These are phyloP conservation scores for Vicugna pacos DNA, from an alignment of 2,113 vertebrate species.

Conservation along the genomic window DNA sequence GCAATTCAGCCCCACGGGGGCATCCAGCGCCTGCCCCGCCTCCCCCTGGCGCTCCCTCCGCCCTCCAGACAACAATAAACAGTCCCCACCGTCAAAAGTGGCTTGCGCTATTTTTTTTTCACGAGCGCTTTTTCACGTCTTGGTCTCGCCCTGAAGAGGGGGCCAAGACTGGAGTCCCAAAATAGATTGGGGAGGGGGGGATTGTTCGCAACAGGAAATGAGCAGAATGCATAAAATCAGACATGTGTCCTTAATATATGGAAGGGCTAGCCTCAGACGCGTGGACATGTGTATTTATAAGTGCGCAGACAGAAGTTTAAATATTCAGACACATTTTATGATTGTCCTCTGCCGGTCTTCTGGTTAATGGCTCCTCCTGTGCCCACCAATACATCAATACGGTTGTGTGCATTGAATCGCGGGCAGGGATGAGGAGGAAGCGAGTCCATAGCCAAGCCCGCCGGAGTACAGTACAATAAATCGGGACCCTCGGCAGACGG, in stretches of 20 bases:
- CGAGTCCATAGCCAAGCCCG: conserved; percentile 82
- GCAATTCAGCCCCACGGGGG: neutral
- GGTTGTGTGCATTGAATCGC: conserved; percentile 85
- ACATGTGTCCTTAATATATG: conserved; percentile 69
- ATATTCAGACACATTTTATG: conserved; percentile 81
- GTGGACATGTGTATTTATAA: conserved; percentile 70
- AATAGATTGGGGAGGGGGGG: neutral
- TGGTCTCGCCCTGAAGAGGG: conserved; percentile 73
- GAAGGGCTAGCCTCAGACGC: conserved; percentile 55
- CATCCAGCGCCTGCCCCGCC: conserved; percentile 22
- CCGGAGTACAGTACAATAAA: conserved; percentile 85
- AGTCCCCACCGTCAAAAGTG: conserved; percentile 75
- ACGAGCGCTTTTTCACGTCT: conserved; percentile 72
- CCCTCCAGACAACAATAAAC: conserved; percentile 69
- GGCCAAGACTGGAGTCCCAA: conserved; percentile 81
- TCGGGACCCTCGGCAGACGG: conserved; percentile 85
- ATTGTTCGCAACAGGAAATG: conserved; percentile 41
- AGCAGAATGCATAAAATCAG: conserved; percentile 63
- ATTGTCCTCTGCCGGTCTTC: conserved; percentile 79
- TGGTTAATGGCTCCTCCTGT: conserved; percentile 87
- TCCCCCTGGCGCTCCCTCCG: neutral
- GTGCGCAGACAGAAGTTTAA: conserved; percentile 80
- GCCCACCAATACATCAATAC: conserved; percentile 88
- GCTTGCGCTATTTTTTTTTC: conserved; percentile 77
- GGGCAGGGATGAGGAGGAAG: conserved; percentile 85